Conservation (phyloP, 2,113 vertebrate species). For the Cephalopholis sonnerati region DNA sequence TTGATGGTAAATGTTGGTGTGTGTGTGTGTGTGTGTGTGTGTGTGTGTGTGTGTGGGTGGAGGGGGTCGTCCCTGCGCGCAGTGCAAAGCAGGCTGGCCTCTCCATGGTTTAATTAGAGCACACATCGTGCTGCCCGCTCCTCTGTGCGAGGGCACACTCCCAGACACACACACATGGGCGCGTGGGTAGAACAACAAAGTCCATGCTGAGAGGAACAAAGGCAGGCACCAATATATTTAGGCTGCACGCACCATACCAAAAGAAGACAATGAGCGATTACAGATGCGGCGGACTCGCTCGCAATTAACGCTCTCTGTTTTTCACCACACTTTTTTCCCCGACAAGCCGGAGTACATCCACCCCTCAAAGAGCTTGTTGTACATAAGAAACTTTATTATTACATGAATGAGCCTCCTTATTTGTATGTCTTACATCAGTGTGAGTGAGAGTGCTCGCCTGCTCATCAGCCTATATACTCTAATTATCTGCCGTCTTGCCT, state of each 20-base stretch:
- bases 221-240: conserved; percentile 45
- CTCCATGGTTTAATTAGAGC: conserved; percentile 77
- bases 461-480: conserved; percentile 62
- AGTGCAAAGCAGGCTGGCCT: conserved; percentile 22
- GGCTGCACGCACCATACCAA: conserved; percentile 27
- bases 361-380: conserved; percentile 35
- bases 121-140: conserved; percentile 19
- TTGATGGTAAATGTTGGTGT: conserved; percentile 17
- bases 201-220: conserved; percentile 55
- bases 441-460: conserved; percentile 9
- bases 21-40: conserved; percentile 7
- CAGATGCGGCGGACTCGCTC: conserved; percentile 1
- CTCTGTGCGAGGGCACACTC: conserved; percentile 13
- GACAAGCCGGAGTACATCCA: background rate
- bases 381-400: conserved; percentile 47
- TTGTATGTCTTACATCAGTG: conserved; percentile 36
- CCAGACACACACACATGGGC: conserved; percentile 37
- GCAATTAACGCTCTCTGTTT: conserved; percentile 43
- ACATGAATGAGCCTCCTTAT: conserved; percentile 38
- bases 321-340: background rate
- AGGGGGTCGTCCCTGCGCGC: conserved; percentile 24
- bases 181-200: conserved; percentile 57
- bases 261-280: conserved; percentile 53
- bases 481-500: conserved; percentile 68
- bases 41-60: conserved; percentile 27